phyloP scores from a whole-genome alignment of 1,140 invertebrate species.

The Eulimnadia texana region DNA sequence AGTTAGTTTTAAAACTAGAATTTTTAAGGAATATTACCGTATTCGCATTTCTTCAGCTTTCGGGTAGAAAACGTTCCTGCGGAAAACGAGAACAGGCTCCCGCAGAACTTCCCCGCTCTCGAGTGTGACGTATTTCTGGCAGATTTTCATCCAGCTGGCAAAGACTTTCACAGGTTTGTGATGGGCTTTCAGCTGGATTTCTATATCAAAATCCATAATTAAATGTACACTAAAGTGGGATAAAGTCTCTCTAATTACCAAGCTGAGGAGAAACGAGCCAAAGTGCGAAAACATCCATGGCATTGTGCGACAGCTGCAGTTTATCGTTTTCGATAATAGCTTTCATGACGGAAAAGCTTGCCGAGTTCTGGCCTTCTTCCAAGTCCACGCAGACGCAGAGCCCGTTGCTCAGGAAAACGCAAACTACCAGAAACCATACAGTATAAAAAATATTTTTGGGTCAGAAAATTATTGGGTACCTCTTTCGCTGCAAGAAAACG shows the following conservation, averaged over 20 bases:
- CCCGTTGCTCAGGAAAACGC: conserved; percentile 9
- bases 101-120: neutral
- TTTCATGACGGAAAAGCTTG: neutral
- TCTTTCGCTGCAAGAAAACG: neutral
- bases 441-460: neutral
- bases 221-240: neutral
- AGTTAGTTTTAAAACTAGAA: too few relatives aligned
- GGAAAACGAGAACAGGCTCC: neutral
- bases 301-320: neutral
- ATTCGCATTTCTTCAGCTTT: conserved; percentile 9
- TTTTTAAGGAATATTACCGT: neutral
- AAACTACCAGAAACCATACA: neutral
- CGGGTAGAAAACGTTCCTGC: conserved; percentile 4
- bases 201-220: neutral
- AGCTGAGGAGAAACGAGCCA: conserved; percentile 6
- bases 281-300: neutral
- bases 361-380: neutral
- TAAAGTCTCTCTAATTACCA: neutral
- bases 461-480: neutral
- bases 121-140: neutral
- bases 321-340: neutral
- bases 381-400: conserved; percentile 5
- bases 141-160: neutral
- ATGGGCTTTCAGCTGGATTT: conserved; percentile 12
- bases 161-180: conserved; percentile 9